phyloP scores from a whole-genome alignment of 2,888 invertebrate genomes.

The Bellardia pandia region DNA sequence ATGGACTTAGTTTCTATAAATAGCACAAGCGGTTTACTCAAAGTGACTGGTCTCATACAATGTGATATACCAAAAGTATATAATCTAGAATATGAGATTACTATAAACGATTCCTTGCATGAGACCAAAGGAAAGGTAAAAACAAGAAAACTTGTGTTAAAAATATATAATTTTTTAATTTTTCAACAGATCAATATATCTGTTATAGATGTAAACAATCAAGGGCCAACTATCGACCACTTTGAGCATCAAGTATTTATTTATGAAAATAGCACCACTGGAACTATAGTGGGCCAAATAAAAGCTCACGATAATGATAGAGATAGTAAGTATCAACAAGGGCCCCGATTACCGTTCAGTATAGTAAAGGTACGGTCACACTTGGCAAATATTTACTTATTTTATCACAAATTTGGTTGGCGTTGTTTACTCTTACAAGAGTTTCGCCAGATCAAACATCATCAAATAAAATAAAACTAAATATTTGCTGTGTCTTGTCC shows the following conservation, averaged over 20 bases:
- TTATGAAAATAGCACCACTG: constrained; percentile 85
- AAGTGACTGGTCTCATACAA: constrained; percentile 85
- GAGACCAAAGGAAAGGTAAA: constrained; percentile 83
- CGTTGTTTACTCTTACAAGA: too few species aligned
- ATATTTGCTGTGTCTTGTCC: too few species aligned
- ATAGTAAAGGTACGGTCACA: too few species aligned
- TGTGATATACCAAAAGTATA: constrained; percentile 85
- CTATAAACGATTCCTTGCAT: constrained; percentile 84
- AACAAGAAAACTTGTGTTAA: not conserved
- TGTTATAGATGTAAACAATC: constrained; percentile 87
- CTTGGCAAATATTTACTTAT: too few species aligned
- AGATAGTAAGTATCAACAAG: constrained; percentile 84
- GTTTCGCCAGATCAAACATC: too few species aligned
- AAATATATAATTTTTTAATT: not conserved
- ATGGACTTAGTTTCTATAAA: constrained; percentile 85
- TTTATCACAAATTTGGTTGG: too few species aligned
- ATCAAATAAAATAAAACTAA: too few species aligned
- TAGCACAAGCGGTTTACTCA: constrained; percentile 85
- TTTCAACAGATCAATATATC: constrained; percentile 85
- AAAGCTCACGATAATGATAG: constrained; percentile 86
- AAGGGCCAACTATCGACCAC: constrained; percentile 83
- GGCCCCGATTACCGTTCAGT: too few species aligned
- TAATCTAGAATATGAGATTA: constrained; percentile 85
- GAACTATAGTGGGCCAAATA: constrained; percentile 80
- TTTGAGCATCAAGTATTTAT: constrained; percentile 83